phyloP scores from a whole-genome alignment of 2,888 invertebrate species.

The Sphinx pinastri region DNA sequence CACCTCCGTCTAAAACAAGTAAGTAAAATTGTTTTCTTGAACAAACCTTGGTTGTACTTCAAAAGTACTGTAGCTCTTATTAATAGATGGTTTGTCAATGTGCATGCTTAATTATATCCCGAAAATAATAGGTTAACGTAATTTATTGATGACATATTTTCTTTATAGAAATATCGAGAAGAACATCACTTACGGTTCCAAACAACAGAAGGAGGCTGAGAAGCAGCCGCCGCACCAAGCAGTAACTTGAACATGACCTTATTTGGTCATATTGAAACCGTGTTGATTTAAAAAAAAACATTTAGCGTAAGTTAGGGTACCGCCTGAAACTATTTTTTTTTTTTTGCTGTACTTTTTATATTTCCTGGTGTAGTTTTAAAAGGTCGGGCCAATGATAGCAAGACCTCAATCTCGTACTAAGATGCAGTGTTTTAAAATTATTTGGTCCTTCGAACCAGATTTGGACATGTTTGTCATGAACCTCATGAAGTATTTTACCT shows the following conservation, averaged over 20 bases:
- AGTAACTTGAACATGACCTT: conserved; percentile 34
- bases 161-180: conserved; percentile 58
- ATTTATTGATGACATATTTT: conserved; percentile 24
- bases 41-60: neutral
- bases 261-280: conserved; percentile 20
- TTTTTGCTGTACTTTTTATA: neutral
- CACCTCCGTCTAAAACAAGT: conserved; percentile 45
- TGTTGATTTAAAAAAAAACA: conserved; percentile 12
- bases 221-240: conserved; percentile 64
- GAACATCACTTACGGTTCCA: conserved; percentile 44
- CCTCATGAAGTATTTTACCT: no score
- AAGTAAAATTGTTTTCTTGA: conserved; percentile 38
- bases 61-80: neutral
- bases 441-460: neutral
- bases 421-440: neutral
- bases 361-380: neutral
- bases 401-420: neutral
- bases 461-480: neutral
- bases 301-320: conserved; percentile 17
- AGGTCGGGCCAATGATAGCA: neutral
- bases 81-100: conserved; percentile 36
- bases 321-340: neutral
- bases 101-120: conserved; percentile 1
- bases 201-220: conserved; percentile 61
- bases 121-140: no score